A percentile compares a stretch with the other conserved stretches of the same genome.
phyloP scores from a whole-genome alignment of 2,113 vertebrate species.

The Todiramphus saurophagus region DNA sequence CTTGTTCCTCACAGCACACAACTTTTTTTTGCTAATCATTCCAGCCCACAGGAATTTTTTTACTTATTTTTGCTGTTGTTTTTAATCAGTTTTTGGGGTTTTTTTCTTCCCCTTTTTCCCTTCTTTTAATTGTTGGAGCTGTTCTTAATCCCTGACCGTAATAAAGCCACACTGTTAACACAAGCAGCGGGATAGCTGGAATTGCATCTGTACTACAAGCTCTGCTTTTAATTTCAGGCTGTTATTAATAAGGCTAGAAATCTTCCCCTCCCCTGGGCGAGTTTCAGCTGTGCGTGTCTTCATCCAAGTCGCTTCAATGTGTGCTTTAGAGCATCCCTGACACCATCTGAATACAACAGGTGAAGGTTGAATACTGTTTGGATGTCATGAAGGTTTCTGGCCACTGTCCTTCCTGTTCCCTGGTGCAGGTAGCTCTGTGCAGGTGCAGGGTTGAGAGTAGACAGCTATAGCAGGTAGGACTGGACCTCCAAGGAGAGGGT shows the following conservation, averaged over 20 bases:
- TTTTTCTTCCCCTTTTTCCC: background rate
- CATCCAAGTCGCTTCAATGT: background rate
- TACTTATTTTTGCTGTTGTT: conserved; percentile 7
- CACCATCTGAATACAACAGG: background rate
- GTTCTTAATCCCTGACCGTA: conserved; percentile 64
- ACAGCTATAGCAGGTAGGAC: background rate
- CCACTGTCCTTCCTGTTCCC: background rate
- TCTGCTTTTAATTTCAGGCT: conserved; percentile 65
- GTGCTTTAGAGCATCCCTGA: background rate
- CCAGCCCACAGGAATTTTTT: conserved; percentile 36
- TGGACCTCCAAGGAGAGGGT: background rate
- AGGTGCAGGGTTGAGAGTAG: background rate
- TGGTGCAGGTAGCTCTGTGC: background rate
- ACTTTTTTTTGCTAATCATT: conserved; percentile 32
- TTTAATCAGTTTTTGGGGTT: background rate
- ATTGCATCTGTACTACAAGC: conserved; percentile 32
- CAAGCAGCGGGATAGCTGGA: conserved; percentile 35
- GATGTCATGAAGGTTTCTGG: background rate
- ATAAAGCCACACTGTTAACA: conserved; percentile 67
- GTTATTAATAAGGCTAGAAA: conserved; percentile 42
- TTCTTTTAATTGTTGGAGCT: conserved; percentile 37
- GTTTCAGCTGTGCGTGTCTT: background rate
- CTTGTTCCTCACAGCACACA: background rate
- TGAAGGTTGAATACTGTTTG: background rate
- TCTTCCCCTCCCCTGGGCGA: background rate